Percentiles rank a stretch among this genome's conserved stretches.
phyloP scores from a whole-genome alignment of 2,113 vertebrate species.

The Rutilus rutilus region DNA sequence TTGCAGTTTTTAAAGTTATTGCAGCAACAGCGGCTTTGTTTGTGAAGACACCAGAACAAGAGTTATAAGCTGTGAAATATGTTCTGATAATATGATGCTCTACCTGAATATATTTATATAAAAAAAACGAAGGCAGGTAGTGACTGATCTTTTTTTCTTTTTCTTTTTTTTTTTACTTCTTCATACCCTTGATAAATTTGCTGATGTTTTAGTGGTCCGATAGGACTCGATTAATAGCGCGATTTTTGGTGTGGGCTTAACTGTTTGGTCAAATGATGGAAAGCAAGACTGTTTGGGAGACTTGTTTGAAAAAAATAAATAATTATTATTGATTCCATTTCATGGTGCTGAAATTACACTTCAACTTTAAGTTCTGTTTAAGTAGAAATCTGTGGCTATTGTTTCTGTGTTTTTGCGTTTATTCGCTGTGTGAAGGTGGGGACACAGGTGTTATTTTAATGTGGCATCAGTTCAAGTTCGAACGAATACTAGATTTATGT shows the following conservation, averaged over 20 bases:
- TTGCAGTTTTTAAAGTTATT: constrained; percentile 21
- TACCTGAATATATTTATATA: background rate
- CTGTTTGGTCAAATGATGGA: background rate
- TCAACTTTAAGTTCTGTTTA: constrained; percentile 38
- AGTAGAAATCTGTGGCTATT: constrained; percentile 33
- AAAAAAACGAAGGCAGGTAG: background rate
- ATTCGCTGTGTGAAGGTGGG: background rate
- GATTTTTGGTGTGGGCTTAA: too few species aligned
- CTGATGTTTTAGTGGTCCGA: background rate
- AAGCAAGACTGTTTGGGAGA: background rate
- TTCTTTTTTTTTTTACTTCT: background rate
- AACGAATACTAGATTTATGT: too few species aligned
- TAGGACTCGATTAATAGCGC: background rate
- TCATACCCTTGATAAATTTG: background rate
- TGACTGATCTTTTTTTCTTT: background rate
- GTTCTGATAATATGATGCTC: background rate
- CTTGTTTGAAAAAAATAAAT: too few species aligned
- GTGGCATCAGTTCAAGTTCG: background rate
- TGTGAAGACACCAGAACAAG: background rate
- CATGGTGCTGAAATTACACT: constrained; percentile 1
- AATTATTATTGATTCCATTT: background rate
- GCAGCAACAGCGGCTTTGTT: background rate
- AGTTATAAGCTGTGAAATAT: constrained; percentile 14
- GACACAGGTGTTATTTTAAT: background rate
- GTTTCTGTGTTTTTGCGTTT: background rate